A percentile compares a stretch with the other conserved stretches of the same genome.
Evolutionary conservation across 1,140 invertebrate species (phyloP).

Genomic region (Tetragonula clypearis): DNA sequence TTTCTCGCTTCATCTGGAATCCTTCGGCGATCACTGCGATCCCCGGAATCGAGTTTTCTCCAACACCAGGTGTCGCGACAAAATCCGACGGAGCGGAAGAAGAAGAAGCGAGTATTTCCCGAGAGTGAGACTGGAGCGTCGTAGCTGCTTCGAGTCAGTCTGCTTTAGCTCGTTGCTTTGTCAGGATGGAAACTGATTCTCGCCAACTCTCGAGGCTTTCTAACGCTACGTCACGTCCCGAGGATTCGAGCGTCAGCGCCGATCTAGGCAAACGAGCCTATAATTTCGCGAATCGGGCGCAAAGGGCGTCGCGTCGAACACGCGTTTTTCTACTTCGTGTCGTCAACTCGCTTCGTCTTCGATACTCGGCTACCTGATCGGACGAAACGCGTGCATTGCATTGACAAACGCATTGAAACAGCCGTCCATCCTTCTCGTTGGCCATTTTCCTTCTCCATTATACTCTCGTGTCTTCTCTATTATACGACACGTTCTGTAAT

Average conservation of each 20-base stretch:
- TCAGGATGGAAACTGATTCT: neutral
- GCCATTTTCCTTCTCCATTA: neutral
- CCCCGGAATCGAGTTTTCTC: too few species aligned
- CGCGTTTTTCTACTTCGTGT: neutral
- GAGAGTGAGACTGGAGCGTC: too few species aligned
- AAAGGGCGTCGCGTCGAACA: neutral
- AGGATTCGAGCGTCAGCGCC: neutral
- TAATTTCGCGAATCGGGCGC: slow-evolving; percentile 12
- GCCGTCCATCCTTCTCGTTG: neutral
- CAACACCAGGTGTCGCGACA: too few species aligned
- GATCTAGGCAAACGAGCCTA: neutral
- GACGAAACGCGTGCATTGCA: slow-evolving; percentile 1
- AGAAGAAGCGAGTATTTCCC: too few species aligned
- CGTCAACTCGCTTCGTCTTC: neutral
- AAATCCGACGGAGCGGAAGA: too few species aligned
- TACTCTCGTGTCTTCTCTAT: too few species aligned
- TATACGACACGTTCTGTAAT: slow-evolving; percentile 2
- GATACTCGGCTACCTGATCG: neutral
- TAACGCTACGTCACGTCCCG: neutral
- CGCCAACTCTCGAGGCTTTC: too few species aligned
- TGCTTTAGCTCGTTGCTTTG: too few species aligned
- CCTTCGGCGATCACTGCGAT: too few species aligned
- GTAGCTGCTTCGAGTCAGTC: too few species aligned
- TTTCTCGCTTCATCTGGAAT: too few species aligned
- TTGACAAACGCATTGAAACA: neutral